A percentile compares a stretch with the other conserved stretches of the same genome.
These are phyloP conservation scores for Chaetogeoica ovagalla DNA, from an alignment of 2,888 invertebrate species.

Conservation along the genomic window DNA sequence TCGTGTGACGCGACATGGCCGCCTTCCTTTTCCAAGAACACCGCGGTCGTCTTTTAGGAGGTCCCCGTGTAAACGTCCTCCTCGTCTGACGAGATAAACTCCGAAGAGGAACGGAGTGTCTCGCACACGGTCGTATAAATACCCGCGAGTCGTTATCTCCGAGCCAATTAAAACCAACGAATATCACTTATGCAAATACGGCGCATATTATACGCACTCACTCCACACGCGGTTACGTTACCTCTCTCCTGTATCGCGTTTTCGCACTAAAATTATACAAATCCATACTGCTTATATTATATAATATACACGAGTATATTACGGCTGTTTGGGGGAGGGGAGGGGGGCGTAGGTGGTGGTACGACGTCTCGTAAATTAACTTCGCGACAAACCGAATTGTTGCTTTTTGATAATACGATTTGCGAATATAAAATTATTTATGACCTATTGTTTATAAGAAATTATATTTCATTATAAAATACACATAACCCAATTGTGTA, in stretches of 20 bases:
- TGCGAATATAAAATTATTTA: not conserved
- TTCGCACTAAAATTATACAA: slow-evolving; percentile 19
- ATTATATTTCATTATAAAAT: not conserved
- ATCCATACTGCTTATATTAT: not conserved
- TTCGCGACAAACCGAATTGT: slow-evolving; percentile 24
- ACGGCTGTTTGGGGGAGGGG: no score
- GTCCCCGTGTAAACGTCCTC: slow-evolving; percentile 30
- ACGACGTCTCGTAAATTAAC: slow-evolving; percentile 24
- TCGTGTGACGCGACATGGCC: not conserved
- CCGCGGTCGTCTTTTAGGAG: slow-evolving; percentile 6
- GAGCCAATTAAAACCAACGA: slow-evolving; percentile 47
- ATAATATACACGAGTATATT: not conserved
- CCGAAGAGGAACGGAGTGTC: slow-evolving; percentile 28
- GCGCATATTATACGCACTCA: not conserved
- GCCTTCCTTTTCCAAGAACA: slow-evolving; percentile 30
- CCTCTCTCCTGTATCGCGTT: slow-evolving; percentile 30
- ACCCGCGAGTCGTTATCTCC: slow-evolving; percentile 31
- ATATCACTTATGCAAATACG: slow-evolving; percentile 48
- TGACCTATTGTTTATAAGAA: not conserved
- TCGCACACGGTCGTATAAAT: slow-evolving; percentile 46
- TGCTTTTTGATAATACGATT: slow-evolving; percentile 40
- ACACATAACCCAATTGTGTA: slow-evolving; percentile 6
- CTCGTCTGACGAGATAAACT: slow-evolving; percentile 42
- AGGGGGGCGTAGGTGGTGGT: not conserved
- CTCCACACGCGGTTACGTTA: slow-evolving; percentile 2